Base-by-base conservation (phyloP, 2,797 vertebrate species). In the Chiropotes sagulatus region DNA sequence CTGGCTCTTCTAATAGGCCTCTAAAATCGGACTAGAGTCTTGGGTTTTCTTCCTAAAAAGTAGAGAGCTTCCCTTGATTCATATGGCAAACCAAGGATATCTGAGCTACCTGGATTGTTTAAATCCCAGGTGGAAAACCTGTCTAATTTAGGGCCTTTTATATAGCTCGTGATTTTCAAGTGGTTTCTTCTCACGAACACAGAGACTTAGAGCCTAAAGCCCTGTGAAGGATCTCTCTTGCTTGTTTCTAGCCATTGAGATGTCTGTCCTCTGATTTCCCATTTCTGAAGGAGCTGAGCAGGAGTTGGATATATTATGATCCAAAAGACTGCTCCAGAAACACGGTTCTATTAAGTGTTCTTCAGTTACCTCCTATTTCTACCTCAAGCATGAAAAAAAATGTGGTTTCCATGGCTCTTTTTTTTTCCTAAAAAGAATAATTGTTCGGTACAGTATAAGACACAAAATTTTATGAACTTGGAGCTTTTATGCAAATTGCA, bases 261-360 rank as follows among this genome's bases (percentile, higher is more conserved):
- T 33, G 91, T 67, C 52, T 36, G 48, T 44, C 24, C 19, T 54
- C 90, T 46, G 48, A 36, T 33, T 58, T 88, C 78, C 48, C 46
- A 46, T 48, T 70, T 33, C 54, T 14, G 24, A 78, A 82, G 50
- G n/a, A 67, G 24, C 8, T 36, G 36, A 72, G 14, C 52, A 61
- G 48, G 58, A 61, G 30, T 73, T 89, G 52, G 41, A 83, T 20
- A 67, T 52, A 80, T 75, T 64, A 50, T 64, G 44, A 70, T 79
- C 79, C 75, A 92, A 95, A 82, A 72, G 70, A 90, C 36, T 54
- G 36, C 72, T 85, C 88, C 86, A 70, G 73, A 94, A 85, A 94
- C n/a, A 76, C 4, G 7, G 14, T 85, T 96, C 75, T 87, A 64
- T 80, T 79, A 79, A 73, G 3, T 58, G 39, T 80, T 91, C 84